phyloP scores from a whole-genome alignment of 2,888 invertebrate genomes.

The Furcula furcula region DNA sequence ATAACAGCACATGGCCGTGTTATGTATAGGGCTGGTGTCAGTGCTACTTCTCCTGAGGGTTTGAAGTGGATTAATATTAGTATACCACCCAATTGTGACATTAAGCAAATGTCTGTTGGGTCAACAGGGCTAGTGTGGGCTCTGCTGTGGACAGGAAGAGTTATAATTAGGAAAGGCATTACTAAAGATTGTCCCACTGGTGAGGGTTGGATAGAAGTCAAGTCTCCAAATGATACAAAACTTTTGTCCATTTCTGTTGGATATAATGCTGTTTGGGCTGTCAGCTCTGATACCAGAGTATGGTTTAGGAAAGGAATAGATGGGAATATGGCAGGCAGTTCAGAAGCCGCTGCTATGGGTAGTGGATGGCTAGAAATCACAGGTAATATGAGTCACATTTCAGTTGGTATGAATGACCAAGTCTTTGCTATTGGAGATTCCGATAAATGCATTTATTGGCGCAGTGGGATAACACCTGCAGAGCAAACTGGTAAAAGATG shows the following conservation, averaged over 20 bases:
- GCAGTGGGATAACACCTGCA: conserved; percentile 87
- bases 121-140: conserved; percentile 94
- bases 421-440: conserved; percentile 92
- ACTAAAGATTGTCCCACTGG: conserved; percentile 88
- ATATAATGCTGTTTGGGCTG: conserved; percentile 88
- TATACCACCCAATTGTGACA: conserved; percentile 89
- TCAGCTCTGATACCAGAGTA: conserved; percentile 90
- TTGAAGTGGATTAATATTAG: conserved; percentile 90
- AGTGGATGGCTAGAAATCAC: conserved; percentile 95
- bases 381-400: conserved; percentile 90
- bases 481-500: conserved; percentile 94
- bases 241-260: conserved; percentile 92
- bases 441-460: conserved; percentile 90
- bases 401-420: conserved; percentile 94
- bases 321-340: conserved; percentile 86
- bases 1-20: conserved; percentile 95
- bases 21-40: conserved; percentile 92
- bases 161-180: conserved; percentile 91
- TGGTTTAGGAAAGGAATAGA: conserved; percentile 92
- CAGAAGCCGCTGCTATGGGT: conserved; percentile 89
- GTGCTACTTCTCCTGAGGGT: conserved; percentile 92
- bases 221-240: conserved; percentile 86
- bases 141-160: conserved; percentile 90
- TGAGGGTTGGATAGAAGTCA: conserved; percentile 90
- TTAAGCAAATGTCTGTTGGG: conserved; percentile 92